Conservation (phyloP, 1,140 invertebrate species). For the Atta texana region DNA sequence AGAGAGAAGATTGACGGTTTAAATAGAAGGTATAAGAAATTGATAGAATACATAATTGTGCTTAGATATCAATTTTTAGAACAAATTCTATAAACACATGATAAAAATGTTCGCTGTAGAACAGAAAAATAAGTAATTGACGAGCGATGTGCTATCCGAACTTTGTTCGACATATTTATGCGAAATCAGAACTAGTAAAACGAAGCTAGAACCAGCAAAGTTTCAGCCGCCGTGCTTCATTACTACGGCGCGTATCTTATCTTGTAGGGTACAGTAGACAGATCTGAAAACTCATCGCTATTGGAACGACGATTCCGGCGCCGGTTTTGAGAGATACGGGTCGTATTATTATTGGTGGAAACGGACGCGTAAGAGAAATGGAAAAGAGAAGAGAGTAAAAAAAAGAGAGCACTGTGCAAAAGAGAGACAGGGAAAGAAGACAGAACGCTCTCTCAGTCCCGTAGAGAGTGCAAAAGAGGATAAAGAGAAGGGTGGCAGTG, state of each 20-base stretch:
- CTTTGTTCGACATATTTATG: conserved; percentile 4
- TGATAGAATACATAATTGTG: neutral
- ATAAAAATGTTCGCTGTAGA: neutral
- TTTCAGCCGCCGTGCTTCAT: conserved; percentile 28
- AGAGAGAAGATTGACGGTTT: neutral
- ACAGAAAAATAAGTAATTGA: conserved; percentile 1
- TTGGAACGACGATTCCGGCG: conserved; percentile 30
- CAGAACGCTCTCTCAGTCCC: conserved; percentile 1
- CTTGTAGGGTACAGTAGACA: conserved; percentile 35
- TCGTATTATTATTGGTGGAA: conserved; percentile 57
- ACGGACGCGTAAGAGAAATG: neutral
- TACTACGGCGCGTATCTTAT: conserved; percentile 46
- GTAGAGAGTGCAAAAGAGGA: conserved; percentile 75
- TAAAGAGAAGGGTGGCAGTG: conserved; percentile 80
- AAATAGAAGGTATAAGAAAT: neutral
- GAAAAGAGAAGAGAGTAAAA: neutral
- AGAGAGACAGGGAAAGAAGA: conserved; percentile 4
- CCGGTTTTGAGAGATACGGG: conserved; percentile 62
- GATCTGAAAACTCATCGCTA: conserved; percentile 47
- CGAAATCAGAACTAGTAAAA: neutral
- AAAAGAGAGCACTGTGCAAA: conserved; percentile 3
- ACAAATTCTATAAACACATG: neutral
- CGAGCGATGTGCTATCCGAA: neutral
- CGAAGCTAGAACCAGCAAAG: conserved; percentile 18
- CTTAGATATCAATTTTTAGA: neutral